Percentiles rank a stretch among this genome's conserved stretches.
These are phyloP conservation scores for Xestoiulus laeticollis DNA, from an alignment of 2,888 invertebrate genomes.

Conservation along the genomic window DNA sequence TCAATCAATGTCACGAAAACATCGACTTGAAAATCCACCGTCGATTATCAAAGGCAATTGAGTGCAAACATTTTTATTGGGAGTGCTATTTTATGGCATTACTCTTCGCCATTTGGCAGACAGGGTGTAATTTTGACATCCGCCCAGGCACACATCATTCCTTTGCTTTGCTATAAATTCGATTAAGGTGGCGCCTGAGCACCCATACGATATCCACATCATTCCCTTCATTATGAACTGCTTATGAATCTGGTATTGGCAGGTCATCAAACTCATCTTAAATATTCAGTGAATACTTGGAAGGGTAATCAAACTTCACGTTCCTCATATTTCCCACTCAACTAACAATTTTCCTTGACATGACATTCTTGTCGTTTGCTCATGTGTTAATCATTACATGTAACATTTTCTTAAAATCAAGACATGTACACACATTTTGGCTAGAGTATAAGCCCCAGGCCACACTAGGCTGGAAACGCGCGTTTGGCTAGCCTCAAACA, in stretches of 20 bases:
- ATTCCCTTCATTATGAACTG: background rate
- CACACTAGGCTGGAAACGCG: no score
- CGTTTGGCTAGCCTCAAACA: no score
- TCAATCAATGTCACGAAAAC: conserved; percentile 27
- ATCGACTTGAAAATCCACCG: conserved; percentile 8
- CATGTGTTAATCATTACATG: no score
- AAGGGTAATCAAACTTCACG: background rate
- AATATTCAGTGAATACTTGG: background rate
- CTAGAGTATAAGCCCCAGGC: no score
- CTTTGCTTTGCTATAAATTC: background rate
- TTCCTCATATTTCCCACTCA: background rate
- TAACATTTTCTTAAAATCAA: no score
- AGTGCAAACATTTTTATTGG: conserved; percentile 25
- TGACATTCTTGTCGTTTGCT: no score
- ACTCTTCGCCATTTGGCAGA: conserved; percentile 27
- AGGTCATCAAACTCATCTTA: conserved; percentile 2
- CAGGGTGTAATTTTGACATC: conserved; percentile 34
- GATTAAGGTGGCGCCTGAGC: conserved; percentile 16
- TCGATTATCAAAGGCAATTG: conserved; percentile 34
- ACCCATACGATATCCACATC: background rate
- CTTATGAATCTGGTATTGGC: background rate
- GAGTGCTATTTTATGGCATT: conserved; percentile 21
- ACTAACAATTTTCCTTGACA: no score
- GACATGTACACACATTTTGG: no score
- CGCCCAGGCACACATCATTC: background rate